Evolutionary conservation across 2,797 vertebrate species (phyloP).

Genomic region (Pseudochaenichthys georgianus): DNA sequence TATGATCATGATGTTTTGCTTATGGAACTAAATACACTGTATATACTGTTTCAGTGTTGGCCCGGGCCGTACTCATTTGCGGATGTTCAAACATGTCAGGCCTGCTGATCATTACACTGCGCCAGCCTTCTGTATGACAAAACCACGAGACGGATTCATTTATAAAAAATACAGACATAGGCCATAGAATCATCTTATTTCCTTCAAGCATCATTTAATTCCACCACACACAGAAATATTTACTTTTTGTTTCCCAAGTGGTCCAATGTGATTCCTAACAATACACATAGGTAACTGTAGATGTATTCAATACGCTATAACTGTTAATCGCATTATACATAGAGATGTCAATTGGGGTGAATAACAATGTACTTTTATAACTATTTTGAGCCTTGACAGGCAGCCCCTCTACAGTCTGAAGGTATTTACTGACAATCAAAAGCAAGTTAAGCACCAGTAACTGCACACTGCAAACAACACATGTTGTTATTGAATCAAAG

Average conservation of each 20-base stretch:
- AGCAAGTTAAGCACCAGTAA: neutral
- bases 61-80: neutral
- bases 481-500: neutral
- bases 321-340: neutral
- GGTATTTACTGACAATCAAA: neutral
- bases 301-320: neutral
- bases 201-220: conserved; percentile 22
- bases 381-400: neutral
- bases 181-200: conserved; percentile 34
- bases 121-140: conserved; percentile 36
- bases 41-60: neutral
- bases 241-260: conserved; percentile 12
- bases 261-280: neutral
- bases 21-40: conserved; percentile 1
- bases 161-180: conserved; percentile 50
- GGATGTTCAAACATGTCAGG: conserved; percentile 37
- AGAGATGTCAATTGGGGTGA: neutral
- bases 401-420: neutral
- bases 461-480: neutral
- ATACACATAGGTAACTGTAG: neutral
- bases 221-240: conserved; percentile 6
- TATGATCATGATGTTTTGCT: neutral
- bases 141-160: conserved; percentile 41
- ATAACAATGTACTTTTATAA: neutral
- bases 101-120: conserved; percentile 19